Conservation (phyloP, 2,797 vertebrate species). For the Notolepis coatsorum region DNA sequence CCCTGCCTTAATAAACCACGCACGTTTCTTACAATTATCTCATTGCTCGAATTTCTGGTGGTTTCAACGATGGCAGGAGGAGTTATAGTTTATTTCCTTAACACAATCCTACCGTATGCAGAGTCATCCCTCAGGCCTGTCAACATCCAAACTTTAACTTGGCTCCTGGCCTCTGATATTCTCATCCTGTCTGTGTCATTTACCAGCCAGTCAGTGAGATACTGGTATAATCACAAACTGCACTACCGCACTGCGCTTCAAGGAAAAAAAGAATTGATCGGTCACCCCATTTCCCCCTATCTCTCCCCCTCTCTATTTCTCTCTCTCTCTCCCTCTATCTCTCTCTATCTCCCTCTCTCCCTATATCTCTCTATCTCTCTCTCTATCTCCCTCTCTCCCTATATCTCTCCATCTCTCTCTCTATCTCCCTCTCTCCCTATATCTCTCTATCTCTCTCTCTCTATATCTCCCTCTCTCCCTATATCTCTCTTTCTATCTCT, state of each 20-base stretch:
- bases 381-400: slow-evolving; percentile 21
- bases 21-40: too few relatives aligned
- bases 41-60: too few relatives aligned
- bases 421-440: not conserved
- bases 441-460: not conserved
- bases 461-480: not conserved
- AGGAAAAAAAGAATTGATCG: slow-evolving; percentile 19
- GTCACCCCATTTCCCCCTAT: too few relatives aligned
- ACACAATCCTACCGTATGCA: too few relatives aligned
- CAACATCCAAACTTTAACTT: too few relatives aligned
- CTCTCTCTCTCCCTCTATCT: not conserved
- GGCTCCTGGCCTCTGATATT: slow-evolving; percentile 11
- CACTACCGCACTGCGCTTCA: slow-evolving; percentile 19
- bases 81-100: too few relatives aligned
- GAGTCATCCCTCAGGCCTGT: too few relatives aligned
- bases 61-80: too few relatives aligned
- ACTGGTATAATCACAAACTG: slow-evolving; percentile 18
- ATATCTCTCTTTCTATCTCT: not conserved
- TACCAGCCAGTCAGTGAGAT: not conserved
- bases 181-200: slow-evolving; percentile 13
- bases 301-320: slow-evolving; percentile 5
- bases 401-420: slow-evolving; percentile 37
- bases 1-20: too few relatives aligned
- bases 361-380: not conserved
- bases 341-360: not conserved